Evolutionary conservation across 1,140 invertebrate species (phyloP).

Genomic region (Drosophila sechellia): DNA sequence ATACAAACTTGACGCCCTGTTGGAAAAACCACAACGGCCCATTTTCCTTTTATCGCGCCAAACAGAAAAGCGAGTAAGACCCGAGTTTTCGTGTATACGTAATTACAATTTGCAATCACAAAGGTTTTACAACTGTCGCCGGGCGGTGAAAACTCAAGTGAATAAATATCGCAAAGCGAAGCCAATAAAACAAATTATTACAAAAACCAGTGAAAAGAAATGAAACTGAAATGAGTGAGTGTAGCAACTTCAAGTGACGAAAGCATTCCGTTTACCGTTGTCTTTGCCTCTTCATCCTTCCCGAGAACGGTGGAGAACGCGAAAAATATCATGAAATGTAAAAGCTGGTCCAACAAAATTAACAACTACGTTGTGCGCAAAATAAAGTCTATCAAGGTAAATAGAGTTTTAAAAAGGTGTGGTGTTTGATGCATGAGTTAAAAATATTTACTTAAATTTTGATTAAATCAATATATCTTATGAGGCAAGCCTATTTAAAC

Average conservation of each 20-base stretch:
- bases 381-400: conserved; percentile 83
- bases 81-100: conserved; percentile 12
- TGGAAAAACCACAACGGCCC: not conserved
- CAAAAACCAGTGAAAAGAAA: conserved; percentile 10
- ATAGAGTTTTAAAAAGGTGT: conserved; percentile 19
- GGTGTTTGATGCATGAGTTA: too few species aligned
- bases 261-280: conserved; percentile 45
- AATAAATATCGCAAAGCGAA: conserved; percentile 4
- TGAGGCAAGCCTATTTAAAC: too few species aligned
- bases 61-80: conserved; percentile 16
- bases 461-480: too few species aligned
- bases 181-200: conserved; percentile 3
- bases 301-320: conserved; percentile 35
- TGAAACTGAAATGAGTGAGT: conserved; percentile 15
- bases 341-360: conserved; percentile 84
- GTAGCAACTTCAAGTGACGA: conserved; percentile 9
- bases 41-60: conserved; percentile 28
- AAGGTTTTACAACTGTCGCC: conserved; percentile 13
- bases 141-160: conserved; percentile 24
- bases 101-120: not conserved
- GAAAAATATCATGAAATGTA: conserved; percentile 84
- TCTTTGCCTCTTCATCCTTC: conserved; percentile 20
- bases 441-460: too few species aligned
- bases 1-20: not conserved
- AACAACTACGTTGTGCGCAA: conserved; percentile 83